A percentile compares a stretch with the other conserved stretches of the same genome.
phyloP scores from a whole-genome alignment of 53 echinoderm and acorn worm species.

The Holothuria leucospilota region DNA sequence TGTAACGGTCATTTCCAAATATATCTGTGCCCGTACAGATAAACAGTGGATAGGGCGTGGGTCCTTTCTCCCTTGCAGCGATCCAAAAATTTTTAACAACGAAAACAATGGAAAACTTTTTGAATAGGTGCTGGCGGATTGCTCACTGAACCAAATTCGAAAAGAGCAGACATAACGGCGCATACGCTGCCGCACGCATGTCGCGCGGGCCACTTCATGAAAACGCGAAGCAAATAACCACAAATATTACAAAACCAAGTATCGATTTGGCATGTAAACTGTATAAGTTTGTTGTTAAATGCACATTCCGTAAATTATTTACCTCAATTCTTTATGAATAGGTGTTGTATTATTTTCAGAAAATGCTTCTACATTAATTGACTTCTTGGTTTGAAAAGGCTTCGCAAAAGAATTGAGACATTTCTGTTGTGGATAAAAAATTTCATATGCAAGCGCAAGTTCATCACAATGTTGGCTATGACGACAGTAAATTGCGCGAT shows the following conservation, averaged over 20 bases:
- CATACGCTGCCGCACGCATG: no score
- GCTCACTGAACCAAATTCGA: no score
- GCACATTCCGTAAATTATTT: neutral
- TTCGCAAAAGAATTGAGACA: neutral
- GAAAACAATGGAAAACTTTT: no score
- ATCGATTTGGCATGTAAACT: slow-evolving; percentile 1
- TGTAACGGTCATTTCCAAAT: no score
- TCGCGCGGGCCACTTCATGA: neutral
- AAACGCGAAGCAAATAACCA: neutral
- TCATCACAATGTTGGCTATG: neutral
- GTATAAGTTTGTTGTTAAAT: neutral
- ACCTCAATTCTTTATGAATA: neutral
- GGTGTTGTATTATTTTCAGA: neutral
- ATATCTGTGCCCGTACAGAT: no score
- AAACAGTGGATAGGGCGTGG: no score
- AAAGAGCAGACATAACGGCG: no score
- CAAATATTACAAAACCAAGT: neutral
- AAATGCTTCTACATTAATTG: neutral
- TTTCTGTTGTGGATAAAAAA: neutral
- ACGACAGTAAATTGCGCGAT: neutral
- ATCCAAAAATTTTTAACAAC: no score
- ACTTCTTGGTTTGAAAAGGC: neutral
- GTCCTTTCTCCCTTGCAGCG: no score
- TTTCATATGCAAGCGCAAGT: neutral
- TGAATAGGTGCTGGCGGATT: no score